Percentiles rank a stretch among this genome's conserved stretches.
Conservation (phyloP, 92 coral and sea anemone genomes). For the Porites lobata region DNA sequence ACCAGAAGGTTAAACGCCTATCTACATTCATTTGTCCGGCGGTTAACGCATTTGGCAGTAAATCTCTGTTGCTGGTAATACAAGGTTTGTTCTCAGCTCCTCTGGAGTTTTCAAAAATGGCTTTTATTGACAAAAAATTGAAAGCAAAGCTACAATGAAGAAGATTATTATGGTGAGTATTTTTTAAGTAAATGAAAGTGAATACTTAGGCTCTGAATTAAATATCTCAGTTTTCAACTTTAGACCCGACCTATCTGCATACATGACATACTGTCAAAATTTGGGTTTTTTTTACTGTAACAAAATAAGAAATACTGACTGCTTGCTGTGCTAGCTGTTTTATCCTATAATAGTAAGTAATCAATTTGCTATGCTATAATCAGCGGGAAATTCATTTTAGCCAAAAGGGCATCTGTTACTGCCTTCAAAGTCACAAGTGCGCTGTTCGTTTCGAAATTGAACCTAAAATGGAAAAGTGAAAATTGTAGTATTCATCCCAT, state of each 20-base stretch:
- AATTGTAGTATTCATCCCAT: conserved; percentile 5
- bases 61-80: neutral
- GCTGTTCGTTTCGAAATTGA: neutral
- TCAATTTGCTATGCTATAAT: neutral
- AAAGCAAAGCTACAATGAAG: neutral
- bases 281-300: too few relatives aligned
- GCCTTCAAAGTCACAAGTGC: neutral
- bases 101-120: neutral
- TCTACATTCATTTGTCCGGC: neutral
- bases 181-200: too few relatives aligned
- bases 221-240: too few relatives aligned
- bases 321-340: neutral
- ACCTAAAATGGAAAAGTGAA: neutral
- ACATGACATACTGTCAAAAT: too few relatives aligned
- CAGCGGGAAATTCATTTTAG: neutral
- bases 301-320: neutral
- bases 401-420: neutral
- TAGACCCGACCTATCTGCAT: too few relatives aligned
- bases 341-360: neutral
- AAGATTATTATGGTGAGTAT: neutral
- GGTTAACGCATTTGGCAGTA: neutral
- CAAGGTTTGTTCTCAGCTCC: conserved; percentile 7
- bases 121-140: neutral
- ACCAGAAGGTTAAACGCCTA: neutral
- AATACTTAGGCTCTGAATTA: too few relatives aligned